Evolutionary conservation across 2,797 vertebrate genomes (phyloP).

Genomic region (Ptychobarbus kaznakovi): DNA sequence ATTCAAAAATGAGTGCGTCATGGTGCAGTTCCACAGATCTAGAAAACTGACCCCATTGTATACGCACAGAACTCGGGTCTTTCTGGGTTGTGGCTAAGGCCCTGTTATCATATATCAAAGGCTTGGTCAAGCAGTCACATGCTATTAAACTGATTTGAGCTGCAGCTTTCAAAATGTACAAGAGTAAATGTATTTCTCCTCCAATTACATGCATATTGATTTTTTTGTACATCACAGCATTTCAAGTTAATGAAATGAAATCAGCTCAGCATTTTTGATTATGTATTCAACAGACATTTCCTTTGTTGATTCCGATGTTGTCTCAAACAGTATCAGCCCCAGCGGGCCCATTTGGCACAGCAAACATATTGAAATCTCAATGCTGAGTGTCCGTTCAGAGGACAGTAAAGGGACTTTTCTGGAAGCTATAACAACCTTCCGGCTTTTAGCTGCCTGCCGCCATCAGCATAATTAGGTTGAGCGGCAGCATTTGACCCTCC

Average conservation of each 20-base stretch:
- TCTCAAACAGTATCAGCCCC: slow-evolving; percentile 47
- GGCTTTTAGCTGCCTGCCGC: slow-evolving; percentile 77
- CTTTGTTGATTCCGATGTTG: slow-evolving; percentile 34
- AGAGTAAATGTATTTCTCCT: slow-evolving; percentile 17
- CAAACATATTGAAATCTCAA: slow-evolving; percentile 72
- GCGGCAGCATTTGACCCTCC: slow-evolving; percentile 74
- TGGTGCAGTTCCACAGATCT: neutral
- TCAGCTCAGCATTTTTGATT: slow-evolving; percentile 34
- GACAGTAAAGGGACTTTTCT: slow-evolving; percentile 77
- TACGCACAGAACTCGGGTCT: neutral
- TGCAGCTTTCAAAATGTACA: slow-evolving; percentile 24
- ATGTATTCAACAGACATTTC: slow-evolving; percentile 26
- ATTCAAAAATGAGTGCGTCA: neutral
- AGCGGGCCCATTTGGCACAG: slow-evolving; percentile 44
- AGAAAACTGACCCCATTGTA: slow-evolving; percentile 7
- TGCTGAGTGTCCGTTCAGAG: slow-evolving; percentile 74
- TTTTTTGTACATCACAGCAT: slow-evolving; percentile 3
- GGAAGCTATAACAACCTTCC: slow-evolving; percentile 78
- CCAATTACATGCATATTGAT: slow-evolving; percentile 42
- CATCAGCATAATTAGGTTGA: slow-evolving; percentile 85
- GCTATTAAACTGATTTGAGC: slow-evolving; percentile 47
- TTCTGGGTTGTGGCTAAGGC: slow-evolving; percentile 26
- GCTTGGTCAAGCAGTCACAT: slow-evolving; percentile 46
- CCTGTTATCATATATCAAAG: slow-evolving; percentile 39
- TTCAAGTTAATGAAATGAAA: slow-evolving; percentile 26